Base-by-base conservation (phyloP, 2,888 invertebrate species). In the Drosophila differens region DNA sequence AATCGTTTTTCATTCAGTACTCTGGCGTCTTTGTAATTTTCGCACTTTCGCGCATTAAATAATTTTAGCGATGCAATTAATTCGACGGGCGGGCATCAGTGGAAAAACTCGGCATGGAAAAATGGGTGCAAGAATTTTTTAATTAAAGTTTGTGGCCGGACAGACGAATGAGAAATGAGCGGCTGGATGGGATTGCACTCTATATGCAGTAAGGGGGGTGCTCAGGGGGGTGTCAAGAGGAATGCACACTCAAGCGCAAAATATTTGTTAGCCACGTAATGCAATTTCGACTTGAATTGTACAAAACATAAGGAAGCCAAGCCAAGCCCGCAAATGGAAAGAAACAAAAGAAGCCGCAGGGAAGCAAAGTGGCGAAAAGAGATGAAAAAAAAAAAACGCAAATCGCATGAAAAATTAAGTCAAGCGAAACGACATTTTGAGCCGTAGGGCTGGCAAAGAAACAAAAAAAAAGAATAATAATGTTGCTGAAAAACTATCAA, bases 41-140 rank as follows among this genome's bases (percentile, higher is more conserved):
- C 85, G 85, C 90, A 85, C 85, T 89, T 87, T 85, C 78, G 85
- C 88, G 85, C 82, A 86, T 90, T 89, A 83, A 84, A 87, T 77
- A 80, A 76, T 83, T 79, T 86, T 81, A 58, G 84, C 90, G 84
- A 85, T 83, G 91, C 87, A 85, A 91, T 89, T 82, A 91, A 89
- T 84, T 79, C 74, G 89, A 63, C 44, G 59, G 70, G 62, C 59
- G 63, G 64, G 54, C 69, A 58, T 66, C 61, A 49, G 60, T 12
- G 59, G 51, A 33, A 72, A 52, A 58, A 60, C 57, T 68, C 51
- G 30, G 30, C 14, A 35, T 14, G 28, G 65, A 70, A 81, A 79
- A 89, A 79, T 81, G 89, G 83, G 59, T 81, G 86, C 79, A 90
- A 90, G 90, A 87, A 87, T 83, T 85, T 85, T 85, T 85, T 85